A percentile compares a stretch with the other conserved stretches of the same genome.
Evolutionary conservation across 2,888 invertebrate species (phyloP).

Genomic region (Clivina fossor): DNA sequence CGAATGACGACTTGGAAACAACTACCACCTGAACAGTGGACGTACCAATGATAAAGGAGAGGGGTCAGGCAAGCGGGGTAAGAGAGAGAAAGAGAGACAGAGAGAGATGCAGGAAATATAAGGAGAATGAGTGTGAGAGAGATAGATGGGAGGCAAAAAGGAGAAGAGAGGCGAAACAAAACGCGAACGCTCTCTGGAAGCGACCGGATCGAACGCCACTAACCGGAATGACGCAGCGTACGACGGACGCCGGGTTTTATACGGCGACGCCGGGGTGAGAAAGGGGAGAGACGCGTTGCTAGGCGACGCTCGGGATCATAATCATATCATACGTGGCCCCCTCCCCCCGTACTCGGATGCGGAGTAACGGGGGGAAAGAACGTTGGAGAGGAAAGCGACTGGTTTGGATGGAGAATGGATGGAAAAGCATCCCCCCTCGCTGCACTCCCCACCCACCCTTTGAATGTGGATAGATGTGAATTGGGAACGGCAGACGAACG

Average conservation of each 20-base stretch:
- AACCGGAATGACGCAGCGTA: conserved; percentile 16
- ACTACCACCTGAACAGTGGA: no score
- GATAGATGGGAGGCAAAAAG: neutral
- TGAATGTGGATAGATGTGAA: no score
- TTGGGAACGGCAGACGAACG: no score
- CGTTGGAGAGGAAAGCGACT: neutral
- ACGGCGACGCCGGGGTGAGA: conserved; percentile 43
- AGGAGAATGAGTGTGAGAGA: neutral
- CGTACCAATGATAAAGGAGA: neutral
- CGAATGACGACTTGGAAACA: no score
- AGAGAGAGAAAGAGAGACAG: neutral
- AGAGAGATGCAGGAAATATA: neutral
- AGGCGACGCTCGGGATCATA: conserved; percentile 53
- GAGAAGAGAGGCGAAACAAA: no score
- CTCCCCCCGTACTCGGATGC: neutral
- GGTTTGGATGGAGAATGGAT: neutral
- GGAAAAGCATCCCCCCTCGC: neutral
- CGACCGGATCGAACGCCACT: conserved; percentile 18
- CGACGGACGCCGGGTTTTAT: conserved; percentile 17
- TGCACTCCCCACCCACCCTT: neutral
- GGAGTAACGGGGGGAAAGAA: neutral
- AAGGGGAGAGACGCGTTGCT: conserved; percentile 52
- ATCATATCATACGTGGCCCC: conserved; percentile 51
- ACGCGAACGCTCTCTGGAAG: no score
- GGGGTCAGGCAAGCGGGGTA: neutral